These are phyloP conservation scores for Oasisia sp. DNA, from an alignment of 2,888 invertebrate species.

Conservation along the genomic window DNA sequence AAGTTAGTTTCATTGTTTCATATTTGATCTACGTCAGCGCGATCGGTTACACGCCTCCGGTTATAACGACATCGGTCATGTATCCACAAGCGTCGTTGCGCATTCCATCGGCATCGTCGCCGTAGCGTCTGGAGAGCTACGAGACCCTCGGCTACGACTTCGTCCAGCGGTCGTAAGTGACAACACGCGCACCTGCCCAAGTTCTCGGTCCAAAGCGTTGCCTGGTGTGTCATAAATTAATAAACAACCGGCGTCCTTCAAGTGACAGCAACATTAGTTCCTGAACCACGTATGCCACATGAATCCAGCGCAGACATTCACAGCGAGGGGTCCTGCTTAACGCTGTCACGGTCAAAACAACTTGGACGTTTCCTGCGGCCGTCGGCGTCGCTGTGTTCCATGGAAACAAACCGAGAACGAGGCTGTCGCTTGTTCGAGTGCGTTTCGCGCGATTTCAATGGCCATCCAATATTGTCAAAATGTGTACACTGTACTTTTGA, in stretches of 20 bases:
- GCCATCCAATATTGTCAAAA: neutral
- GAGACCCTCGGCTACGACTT: neutral
- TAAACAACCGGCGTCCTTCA: neutral
- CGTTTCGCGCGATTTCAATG: neutral
- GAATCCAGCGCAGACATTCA: neutral
- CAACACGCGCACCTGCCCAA: neutral
- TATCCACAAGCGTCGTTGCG: neutral
- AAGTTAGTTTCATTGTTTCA: neutral
- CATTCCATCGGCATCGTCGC: neutral
- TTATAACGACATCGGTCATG: neutral
- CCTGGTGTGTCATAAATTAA: neutral
- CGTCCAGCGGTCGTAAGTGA: no score
- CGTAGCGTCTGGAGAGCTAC: neutral
- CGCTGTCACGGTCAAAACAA: neutral
- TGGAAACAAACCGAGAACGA: neutral
- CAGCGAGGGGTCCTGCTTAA: neutral
- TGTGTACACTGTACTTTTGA: neutral
- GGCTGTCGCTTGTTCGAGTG: neutral
- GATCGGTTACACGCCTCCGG: neutral
- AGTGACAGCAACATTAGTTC: neutral
- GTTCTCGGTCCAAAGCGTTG: neutral
- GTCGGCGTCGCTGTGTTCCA: neutral
- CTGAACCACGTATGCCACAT: neutral
- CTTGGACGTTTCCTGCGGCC: neutral
- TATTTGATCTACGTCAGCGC: neutral